These are phyloP conservation scores for Saccostrea cuccullata DNA, from an alignment of 1,140 invertebrate species.

Conservation along the genomic window DNA sequence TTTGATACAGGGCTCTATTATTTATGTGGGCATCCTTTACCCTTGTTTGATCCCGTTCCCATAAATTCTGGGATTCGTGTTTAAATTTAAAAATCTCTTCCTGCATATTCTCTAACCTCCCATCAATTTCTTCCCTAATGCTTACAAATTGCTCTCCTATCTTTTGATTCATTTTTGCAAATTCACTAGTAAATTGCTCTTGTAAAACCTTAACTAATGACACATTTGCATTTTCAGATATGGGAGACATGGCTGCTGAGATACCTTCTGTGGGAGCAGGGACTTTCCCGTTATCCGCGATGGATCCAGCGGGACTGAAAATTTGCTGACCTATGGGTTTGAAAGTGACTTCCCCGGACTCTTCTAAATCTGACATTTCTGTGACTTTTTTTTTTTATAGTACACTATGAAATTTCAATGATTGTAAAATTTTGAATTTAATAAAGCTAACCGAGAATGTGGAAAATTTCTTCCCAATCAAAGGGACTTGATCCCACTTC, in stretches of 20 bases:
- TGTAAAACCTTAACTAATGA: slow-evolving; percentile 13
- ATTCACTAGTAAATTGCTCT: slow-evolving; percentile 43
- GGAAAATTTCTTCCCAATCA: background rate
- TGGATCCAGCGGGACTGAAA: no score
- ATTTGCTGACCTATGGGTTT: background rate
- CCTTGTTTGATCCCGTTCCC: no score
- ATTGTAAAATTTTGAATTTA: background rate
- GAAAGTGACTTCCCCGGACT: slow-evolving; percentile 26
- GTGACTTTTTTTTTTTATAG: background rate
- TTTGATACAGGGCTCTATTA: no score
- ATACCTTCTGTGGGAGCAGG: slow-evolving; percentile 1
- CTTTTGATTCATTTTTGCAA: slow-evolving; percentile 22
- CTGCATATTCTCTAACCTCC: no score
- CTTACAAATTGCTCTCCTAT: background rate
- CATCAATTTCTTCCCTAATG: no score
- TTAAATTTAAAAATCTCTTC: no score
- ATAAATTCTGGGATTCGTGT: no score
- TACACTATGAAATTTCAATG: no score
- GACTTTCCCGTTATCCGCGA: background rate
- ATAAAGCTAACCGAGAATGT: slow-evolving; percentile 34
- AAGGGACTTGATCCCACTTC: slow-evolving; percentile 6
- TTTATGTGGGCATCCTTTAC: no score
- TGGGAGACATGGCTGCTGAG: slow-evolving; percentile 10
- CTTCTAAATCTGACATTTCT: slow-evolving; percentile 38
- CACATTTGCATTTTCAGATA: slow-evolving; percentile 22